These are phyloP conservation scores for Macrosteles quadrilineatus DNA, from an alignment of 1,140 invertebrate species.

Conservation along the genomic window DNA sequence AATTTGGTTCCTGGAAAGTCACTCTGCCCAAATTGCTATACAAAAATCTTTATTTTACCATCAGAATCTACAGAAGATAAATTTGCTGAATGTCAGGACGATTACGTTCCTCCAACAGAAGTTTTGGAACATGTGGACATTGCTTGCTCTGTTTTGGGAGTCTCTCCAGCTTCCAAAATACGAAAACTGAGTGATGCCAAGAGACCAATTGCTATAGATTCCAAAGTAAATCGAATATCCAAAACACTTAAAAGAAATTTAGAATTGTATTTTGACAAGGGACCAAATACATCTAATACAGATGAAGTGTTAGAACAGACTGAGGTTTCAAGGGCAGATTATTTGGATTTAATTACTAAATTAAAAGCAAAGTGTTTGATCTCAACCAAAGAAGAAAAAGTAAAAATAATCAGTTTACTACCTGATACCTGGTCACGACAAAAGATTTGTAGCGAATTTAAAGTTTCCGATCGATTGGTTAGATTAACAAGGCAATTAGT, in stretches of 20 bases:
- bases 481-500: slow-evolving; percentile 21
- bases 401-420: slow-evolving; percentile 32
- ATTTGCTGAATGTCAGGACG: not conserved
- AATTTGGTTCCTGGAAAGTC: slow-evolving; percentile 29
- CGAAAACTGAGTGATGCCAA: slow-evolving; percentile 17
- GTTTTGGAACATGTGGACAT: slow-evolving; percentile 9
- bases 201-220: slow-evolving; percentile 8
- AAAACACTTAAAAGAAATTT: slow-evolving; percentile 21
- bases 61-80: slow-evolving; percentile 1
- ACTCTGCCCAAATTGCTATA: slow-evolving; percentile 26
- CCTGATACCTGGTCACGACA: slow-evolving; percentile 12
- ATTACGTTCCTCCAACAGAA: not conserved
- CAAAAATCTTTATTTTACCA: slow-evolving; percentile 28
- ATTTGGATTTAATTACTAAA: slow-evolving; percentile 27
- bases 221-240: slow-evolving; percentile 21
- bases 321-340: not conserved
- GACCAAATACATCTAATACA: no score
- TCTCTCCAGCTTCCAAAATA: slow-evolving; percentile 25
- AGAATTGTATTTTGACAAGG: not conserved
- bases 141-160: slow-evolving; percentile 16
- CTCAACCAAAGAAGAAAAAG: slow-evolving; percentile 29
- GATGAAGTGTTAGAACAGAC: not conserved
- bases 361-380: slow-evolving; percentile 27
- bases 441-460: slow-evolving; percentile 26
- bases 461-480: slow-evolving; percentile 26